phyloP scores from a whole-genome alignment of 2,888 invertebrate species.

The Imbricaverruca yamaguchii region DNA sequence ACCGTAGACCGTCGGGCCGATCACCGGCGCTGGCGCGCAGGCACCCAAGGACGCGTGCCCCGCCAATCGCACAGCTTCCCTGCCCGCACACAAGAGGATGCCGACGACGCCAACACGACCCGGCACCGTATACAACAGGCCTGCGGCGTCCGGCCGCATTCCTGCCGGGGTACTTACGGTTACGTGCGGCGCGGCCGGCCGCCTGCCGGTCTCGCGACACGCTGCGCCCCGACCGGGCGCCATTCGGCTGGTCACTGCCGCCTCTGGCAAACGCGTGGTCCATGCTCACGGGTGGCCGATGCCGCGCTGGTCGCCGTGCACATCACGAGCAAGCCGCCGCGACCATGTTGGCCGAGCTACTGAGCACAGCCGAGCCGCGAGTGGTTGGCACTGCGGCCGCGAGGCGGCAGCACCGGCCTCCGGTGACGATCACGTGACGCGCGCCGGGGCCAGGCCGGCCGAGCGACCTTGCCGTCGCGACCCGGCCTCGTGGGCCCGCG shows the following conservation, averaged over 20 bases:
- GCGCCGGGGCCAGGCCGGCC: neutral
- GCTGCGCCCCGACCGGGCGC: neutral
- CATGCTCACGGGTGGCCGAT: neutral
- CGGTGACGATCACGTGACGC: neutral
- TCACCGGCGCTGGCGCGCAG: neutral
- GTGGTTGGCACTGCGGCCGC: neutral
- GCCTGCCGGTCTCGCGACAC: slow-evolving; percentile 9
- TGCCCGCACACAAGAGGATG: neutral
- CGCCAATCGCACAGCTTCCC: neutral
- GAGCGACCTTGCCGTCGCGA: neutral
- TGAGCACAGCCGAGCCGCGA: neutral
- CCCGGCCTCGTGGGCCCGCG: no score
- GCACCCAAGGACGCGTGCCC: neutral
- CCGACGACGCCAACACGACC: neutral
- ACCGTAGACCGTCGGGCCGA: neutral
- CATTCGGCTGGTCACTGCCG: neutral
- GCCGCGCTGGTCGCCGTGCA: neutral
- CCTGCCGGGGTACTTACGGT: neutral
- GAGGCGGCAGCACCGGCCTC: neutral
- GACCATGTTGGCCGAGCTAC: slow-evolving; percentile 8
- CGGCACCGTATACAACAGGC: neutral
- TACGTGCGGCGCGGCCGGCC: neutral
- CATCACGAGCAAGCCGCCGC: neutral
- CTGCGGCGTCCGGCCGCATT: no score
- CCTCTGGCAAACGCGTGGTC: neutral